These are phyloP conservation scores for Cotesia glomerata DNA, from an alignment of 1,140 invertebrate species.

Conservation along the genomic window DNA sequence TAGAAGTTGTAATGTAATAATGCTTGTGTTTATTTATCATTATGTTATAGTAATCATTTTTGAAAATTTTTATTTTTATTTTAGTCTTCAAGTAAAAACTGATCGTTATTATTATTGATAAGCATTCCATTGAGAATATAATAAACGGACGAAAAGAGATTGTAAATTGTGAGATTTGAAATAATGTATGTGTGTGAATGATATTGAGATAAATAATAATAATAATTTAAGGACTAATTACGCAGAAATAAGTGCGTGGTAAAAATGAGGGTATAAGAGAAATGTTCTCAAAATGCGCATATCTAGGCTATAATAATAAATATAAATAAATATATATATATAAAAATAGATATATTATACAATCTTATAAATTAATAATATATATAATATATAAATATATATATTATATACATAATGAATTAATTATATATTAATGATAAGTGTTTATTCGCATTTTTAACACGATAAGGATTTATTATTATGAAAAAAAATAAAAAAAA, in stretches of 20 bases:
- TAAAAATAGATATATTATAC: background rate
- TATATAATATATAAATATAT: constrained; percentile 21
- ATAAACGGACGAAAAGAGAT: too few relatives aligned
- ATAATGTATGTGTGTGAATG: background rate
- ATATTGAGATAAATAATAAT: background rate
- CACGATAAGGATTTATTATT: constrained; percentile 60
- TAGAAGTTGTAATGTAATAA: too few relatives aligned
- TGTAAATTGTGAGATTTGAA: too few relatives aligned
- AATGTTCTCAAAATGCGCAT: background rate
- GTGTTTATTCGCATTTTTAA: constrained; percentile 62
- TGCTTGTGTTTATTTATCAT: too few relatives aligned
- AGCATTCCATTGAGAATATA: too few relatives aligned
- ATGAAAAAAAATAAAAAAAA: constrained; percentile 44
- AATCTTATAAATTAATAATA: background rate
- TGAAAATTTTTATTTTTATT: too few relatives aligned
- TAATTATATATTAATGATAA: constrained; percentile 52
- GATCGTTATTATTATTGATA: too few relatives aligned
- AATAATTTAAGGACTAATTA: background rate
- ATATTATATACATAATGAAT: constrained; percentile 39
- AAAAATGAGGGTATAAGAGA: background rate
- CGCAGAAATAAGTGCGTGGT: background rate
- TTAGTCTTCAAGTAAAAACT: too few relatives aligned
- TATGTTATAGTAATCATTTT: too few relatives aligned
- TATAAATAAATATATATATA: background rate
- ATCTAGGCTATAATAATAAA: background rate